Percentiles rank a stretch among this genome's conserved stretches.
phyloP scores from a whole-genome alignment of 1,140 invertebrate genomes.

The Ganaspis sp. region DNA sequence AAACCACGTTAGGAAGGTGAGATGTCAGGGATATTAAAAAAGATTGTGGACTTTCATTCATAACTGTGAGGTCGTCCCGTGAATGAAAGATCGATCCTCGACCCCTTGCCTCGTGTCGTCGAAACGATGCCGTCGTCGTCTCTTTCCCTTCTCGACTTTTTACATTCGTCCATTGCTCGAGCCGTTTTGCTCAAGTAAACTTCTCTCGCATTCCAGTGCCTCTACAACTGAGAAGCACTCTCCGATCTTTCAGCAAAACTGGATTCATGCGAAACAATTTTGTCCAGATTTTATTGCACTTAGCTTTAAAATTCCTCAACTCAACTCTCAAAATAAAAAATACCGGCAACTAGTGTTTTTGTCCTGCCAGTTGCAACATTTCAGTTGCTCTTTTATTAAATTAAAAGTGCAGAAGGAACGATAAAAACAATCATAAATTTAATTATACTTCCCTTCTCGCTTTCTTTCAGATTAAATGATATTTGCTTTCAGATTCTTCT shows the following conservation, averaged over 20 bases:
- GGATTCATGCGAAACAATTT: conserved; percentile 16
- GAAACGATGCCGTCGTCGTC: conserved; percentile 29
- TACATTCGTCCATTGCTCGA: conserved; percentile 1
- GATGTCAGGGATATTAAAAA: conserved; percentile 57
- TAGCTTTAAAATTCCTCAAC: conserved; percentile 17
- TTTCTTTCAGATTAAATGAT: too few relatives aligned
- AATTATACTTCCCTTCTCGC: too few relatives aligned
- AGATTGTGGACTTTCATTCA: conserved; percentile 55
- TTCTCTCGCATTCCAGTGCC: conserved; percentile 33
- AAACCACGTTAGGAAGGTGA: conserved; percentile 57
- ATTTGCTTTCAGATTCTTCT: too few relatives aligned
- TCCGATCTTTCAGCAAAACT: background rate
- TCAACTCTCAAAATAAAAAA: background rate
- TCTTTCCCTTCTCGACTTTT: conserved; percentile 35
- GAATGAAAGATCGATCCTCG: conserved; percentile 61
- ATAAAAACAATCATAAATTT: too few relatives aligned
- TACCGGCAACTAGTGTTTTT: background rate
- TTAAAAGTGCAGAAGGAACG: too few relatives aligned
- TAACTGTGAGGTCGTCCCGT: conserved; percentile 52
- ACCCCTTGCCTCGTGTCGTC: conserved; percentile 25
- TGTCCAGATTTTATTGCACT: conserved; percentile 8
- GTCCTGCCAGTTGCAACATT: background rate
- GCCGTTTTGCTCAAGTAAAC: conserved; percentile 1
- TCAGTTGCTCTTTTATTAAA: too few relatives aligned
- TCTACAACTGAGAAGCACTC: background rate